Percentiles rank a stretch among this genome's conserved stretches.
These are phyloP conservation scores for Acomys russatus DNA, from an alignment of 2,797 vertebrate genomes.

Conservation along the genomic window DNA sequence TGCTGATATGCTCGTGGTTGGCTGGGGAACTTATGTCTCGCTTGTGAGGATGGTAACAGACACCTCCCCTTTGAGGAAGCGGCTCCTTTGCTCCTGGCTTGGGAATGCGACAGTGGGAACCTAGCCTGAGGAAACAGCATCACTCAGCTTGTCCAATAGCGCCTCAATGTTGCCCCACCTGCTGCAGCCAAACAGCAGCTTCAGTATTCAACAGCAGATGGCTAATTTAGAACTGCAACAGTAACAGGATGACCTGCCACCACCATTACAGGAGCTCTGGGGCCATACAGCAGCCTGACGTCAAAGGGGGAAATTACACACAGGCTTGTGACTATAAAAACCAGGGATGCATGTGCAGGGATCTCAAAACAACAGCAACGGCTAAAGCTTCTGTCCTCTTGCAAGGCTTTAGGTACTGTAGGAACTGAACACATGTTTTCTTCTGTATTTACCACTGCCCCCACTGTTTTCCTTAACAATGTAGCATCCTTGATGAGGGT, in stretches of 20 bases:
- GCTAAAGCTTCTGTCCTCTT: background rate
- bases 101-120: background rate
- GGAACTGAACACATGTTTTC: background rate
- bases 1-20: background rate
- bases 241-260: background rate
- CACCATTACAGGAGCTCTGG: background rate
- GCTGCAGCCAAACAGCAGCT: background rate
- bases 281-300: background rate
- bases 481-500: background rate
- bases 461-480: constrained; percentile 23
- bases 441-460: background rate
- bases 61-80: background rate
- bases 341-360: fast-evolving
- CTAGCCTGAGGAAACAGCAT: background rate
- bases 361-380: background rate
- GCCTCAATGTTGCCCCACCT: background rate
- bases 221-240: fast-evolving
- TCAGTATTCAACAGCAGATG: background rate
- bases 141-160: background rate
- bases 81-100: background rate
- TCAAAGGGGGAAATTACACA: background rate
- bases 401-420: background rate
- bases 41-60: background rate
- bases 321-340: background rate
- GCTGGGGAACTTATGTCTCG: background rate